Base-by-base conservation (phyloP, 2,113 vertebrate species). In the Tachysurus vachellii region DNA sequence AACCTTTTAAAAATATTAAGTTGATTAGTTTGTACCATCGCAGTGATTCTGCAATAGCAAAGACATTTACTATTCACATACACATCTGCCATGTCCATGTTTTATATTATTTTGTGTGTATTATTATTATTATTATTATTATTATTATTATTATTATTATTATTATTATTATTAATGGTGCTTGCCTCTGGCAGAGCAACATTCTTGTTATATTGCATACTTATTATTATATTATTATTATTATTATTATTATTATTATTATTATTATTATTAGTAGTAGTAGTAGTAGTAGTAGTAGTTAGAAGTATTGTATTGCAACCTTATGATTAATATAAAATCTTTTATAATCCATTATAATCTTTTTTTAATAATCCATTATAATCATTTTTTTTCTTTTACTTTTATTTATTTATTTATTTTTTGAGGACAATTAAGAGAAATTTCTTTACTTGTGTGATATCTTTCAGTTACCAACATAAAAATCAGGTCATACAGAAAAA, bases 401-500 rank as follows among this genome's bases (percentile, higher is more conserved):
- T 36, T 36, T 36, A 36, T 36, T 36, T 36, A 36, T 36, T 36
- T 36, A 36, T 36, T 36, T 36, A 36, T 36, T 36, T 36, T 28
- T 28, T 16, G 23, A 9, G 59, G 53, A 66, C 19, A 5, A 66
- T 31, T 83, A 12, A 83, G 62, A 77, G 31, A 14, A 10, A 73
- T 23, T 47, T 47, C 23, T 50, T 47, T 47, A 12, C 44, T 64
- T 61, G 21, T 71, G 19, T 53, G 10, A 16, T 47, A 4, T 53
- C 1, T 44, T n/a, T 70, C 62, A 42, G 50, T 31, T 56, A 11
- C 9, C 17, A 50, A 57, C 68, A 85, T 85, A 26, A 94, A 93
- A 90, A 94, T 92, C 88, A 94, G 89, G 92, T 92, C 89, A 93
- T 96, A 97, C 94, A 97, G 95, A 97, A 98, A 97, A 91, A 95